Conservation (phyloP, 2,888 invertebrate species). For the Anticlea derivata region DNA sequence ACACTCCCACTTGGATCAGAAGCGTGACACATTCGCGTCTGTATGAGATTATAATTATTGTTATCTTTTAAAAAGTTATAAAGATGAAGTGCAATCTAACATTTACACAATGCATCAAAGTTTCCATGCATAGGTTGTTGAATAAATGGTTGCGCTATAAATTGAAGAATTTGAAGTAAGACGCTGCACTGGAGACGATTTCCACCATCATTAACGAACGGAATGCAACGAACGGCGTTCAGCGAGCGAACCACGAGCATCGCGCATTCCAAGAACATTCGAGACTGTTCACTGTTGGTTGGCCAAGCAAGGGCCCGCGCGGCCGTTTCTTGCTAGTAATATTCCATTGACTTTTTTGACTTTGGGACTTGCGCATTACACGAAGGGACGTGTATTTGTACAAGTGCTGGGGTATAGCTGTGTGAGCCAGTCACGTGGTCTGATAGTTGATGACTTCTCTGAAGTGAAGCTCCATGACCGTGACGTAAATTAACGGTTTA, state of each 20-base stretch:
- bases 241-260: constrained; percentile 27
- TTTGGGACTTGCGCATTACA: constrained; percentile 40
- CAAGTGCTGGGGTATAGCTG: constrained; percentile 42
- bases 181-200: constrained; percentile 8
- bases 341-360: constrained; percentile 71
- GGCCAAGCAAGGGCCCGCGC: constrained; percentile 41
- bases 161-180: constrained; percentile 6
- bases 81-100: constrained; percentile 25
- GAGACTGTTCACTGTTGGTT: no score
- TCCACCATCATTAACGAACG: constrained; percentile 8
- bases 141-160: constrained; percentile 8
- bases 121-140: constrained; percentile 27
- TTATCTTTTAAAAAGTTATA: constrained; percentile 60
- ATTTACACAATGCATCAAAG: constrained; percentile 40
- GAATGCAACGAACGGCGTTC: constrained; percentile 20
- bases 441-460: constrained; percentile 16
- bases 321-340: constrained; percentile 52
- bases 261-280: constrained; percentile 54
- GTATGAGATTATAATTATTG: constrained; percentile 48
- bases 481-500: constrained; percentile 23
- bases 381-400: constrained; percentile 33
- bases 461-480: constrained; percentile 19
- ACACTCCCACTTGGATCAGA: constrained; percentile 54
- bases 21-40: constrained; percentile 66
- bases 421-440: constrained; percentile 20